Base-by-base conservation (phyloP, 2,888 invertebrate genomes). In the Cyaniris semiargus region DNA sequence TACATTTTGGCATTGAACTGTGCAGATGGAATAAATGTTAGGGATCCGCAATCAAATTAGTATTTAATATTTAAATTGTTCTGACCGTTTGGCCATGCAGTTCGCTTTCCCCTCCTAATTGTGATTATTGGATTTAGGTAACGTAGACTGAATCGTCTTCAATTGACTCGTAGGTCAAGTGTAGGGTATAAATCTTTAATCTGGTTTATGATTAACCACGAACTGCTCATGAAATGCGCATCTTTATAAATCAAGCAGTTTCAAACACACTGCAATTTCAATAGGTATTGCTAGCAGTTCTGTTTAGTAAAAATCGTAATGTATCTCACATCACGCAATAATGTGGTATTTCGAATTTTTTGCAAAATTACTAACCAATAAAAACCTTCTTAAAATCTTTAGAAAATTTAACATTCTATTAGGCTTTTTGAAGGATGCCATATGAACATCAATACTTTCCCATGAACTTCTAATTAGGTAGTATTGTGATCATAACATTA, bases 1-100 rank as follows among this genome's bases (percentile, higher is more conserved):
- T 72, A 38, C n/a, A n/a, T n/a, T 74, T 77, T 77, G 77, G 72
- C 77, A 77, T 77, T 77, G 77, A 72, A 58, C 60, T 27, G 76
- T 53, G 27, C 53, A 76, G 70, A 60, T 76, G 66, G 23, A 74
- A 74, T 27, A 53, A 53, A 74, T 27, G 53, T 74, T 53, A 27
- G 53, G 74, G 74, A 53, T 74, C 74, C 74, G 48, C 74, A 74
- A 74, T 74, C 74, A 53, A 53, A 74, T 74, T 27, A 48, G 18
- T 23, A 53, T 27, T 23, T 66, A 66, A 27, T 27, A 48, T 74
- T 53, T 53, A 74, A 74, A 74, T 74, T 74, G 74, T 53, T n/a
- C n/a, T 15, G 53, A 27, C 53, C 74, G 74, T 74, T 53, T 48
- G 48, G 15, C 74, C 27, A 18, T 44, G 27, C 74, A 53, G 53